Percentiles rank a stretch among this genome's conserved stretches.
These are phyloP conservation scores for Erythrolamprus reginae DNA, from an alignment of 2,113 vertebrate genomes.

Conservation along the genomic window DNA sequence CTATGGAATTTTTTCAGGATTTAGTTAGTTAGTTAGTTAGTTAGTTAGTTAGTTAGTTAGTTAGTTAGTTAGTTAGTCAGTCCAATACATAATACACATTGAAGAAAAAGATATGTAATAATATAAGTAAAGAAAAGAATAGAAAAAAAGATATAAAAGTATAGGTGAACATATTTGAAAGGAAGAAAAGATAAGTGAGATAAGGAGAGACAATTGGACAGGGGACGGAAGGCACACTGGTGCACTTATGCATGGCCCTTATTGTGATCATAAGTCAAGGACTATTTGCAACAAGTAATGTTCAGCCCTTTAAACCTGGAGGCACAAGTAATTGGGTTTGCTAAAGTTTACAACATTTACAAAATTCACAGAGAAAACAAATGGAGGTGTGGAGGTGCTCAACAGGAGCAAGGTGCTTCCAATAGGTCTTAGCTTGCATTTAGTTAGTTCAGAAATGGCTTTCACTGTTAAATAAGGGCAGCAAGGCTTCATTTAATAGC, in stretches of 20 bases:
- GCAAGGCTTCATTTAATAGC: not conserved
- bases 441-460: not conserved
- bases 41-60: no score
- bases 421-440: not conserved
- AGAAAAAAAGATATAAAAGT: no score
- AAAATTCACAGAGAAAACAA: not conserved
- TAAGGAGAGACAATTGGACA: no score
- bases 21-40: no score
- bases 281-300: not conserved
- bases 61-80: no score
- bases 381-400: not conserved
- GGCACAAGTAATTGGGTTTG: not conserved
- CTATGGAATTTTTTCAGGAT: not conserved
- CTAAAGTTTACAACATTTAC: not conserved
- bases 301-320: not conserved
- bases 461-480: not conserved
- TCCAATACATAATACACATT: no score
- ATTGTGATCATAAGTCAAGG: not conserved
- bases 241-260: no score
- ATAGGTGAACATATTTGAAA: no score
- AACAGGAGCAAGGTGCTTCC: not conserved
- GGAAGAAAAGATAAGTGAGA: no score
- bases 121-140: no score
- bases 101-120: no score
- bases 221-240: no score